These are phyloP conservation scores for Nowickia ferox DNA, from an alignment of 2,888 invertebrate genomes.

Conservation along the genomic window DNA sequence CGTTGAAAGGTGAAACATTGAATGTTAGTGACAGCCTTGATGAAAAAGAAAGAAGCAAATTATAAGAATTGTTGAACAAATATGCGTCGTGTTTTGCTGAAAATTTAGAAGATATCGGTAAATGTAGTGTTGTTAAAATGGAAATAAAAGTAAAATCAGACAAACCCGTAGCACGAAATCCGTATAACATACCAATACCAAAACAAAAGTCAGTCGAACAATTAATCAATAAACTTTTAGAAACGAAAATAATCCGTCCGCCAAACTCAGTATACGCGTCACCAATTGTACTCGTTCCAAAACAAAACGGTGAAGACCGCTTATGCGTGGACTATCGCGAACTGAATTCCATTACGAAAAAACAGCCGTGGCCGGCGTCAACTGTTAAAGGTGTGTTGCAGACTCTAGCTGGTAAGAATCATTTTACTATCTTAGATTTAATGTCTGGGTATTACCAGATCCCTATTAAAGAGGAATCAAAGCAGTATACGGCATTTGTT, in stretches of 20 bases:
- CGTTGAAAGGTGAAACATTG: not conserved
- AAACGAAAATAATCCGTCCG: not conserved
- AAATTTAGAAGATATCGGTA: slow-evolving; percentile 52
- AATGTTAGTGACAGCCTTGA: not conserved
- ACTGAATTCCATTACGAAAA: slow-evolving; percentile 68
- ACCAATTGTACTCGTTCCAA: not conserved
- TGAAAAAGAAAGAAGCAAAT: slow-evolving; percentile 1
- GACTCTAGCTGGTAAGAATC: slow-evolving; percentile 74
- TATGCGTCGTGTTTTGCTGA: slow-evolving; percentile 58
- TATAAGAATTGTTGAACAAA: slow-evolving; percentile 7
- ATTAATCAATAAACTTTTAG: slow-evolving; percentile 32
- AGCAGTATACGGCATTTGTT: too few relatives aligned
- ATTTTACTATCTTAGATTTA: slow-evolving; percentile 43
- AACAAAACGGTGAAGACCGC: not conserved
- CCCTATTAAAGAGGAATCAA: too few relatives aligned
- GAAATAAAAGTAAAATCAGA: slow-evolving; percentile 39
- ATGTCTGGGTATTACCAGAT: too few relatives aligned
- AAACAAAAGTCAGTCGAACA: slow-evolving; percentile 52
- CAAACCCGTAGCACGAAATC: slow-evolving; percentile 49
- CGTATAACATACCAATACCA: slow-evolving; percentile 57
- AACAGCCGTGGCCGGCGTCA: slow-evolving; percentile 65
- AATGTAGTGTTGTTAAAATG: slow-evolving; percentile 51
- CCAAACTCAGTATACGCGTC: not conserved
- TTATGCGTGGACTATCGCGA: slow-evolving; percentile 49
- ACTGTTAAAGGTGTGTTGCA: slow-evolving; percentile 73